Percentiles rank a stretch among this genome's conserved stretches.
Evolutionary conservation across 2,797 vertebrate species (phyloP).

Genomic region (Takifugu ocellatus): DNA sequence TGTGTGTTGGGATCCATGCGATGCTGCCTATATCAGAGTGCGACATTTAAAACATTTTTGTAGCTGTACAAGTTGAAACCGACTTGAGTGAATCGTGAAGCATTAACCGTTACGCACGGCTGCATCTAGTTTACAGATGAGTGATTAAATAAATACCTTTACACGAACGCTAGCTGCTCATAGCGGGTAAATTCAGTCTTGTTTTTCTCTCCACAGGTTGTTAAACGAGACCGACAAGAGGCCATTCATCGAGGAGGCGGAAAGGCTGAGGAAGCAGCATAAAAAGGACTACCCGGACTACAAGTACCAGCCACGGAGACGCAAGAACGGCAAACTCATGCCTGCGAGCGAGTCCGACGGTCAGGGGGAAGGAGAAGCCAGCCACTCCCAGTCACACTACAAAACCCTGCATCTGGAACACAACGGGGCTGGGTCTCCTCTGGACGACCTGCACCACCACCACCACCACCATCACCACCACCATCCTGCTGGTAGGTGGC

Average conservation of each 20-base stretch:
- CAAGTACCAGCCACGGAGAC: constrained; percentile 96
- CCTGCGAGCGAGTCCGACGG: constrained; percentile 78
- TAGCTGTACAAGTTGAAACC: too few relatives aligned
- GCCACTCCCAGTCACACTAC: constrained; percentile 92
- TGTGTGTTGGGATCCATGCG: too few relatives aligned
- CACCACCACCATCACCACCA: constrained; percentile 69
- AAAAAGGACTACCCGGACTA: constrained; percentile 99
- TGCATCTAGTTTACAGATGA: not conserved
- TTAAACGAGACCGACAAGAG: constrained; percentile 95
- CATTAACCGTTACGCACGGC: constrained; percentile 8
- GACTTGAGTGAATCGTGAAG: too few relatives aligned
- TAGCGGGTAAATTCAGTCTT: constrained; percentile 29
- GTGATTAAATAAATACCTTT: constrained; percentile 4
- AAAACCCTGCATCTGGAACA: constrained; percentile 91
- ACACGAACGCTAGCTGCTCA: constrained; percentile 5
- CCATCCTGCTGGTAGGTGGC: constrained; percentile 84
- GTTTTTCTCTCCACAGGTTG: constrained; percentile 73
- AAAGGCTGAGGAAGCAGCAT: constrained; percentile 95
- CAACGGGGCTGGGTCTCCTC: constrained; percentile 84
- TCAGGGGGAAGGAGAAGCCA: constrained; percentile 87
- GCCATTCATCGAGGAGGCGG: constrained; percentile 97
- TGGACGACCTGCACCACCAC: constrained; percentile 86
- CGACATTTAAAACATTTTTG: too few relatives aligned
- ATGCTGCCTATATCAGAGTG: too few relatives aligned
- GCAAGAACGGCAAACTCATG: constrained; percentile 93